Evolutionary conservation across 2,888 invertebrate genomes (phyloP).

Genomic region (Apodemia duryi): DNA sequence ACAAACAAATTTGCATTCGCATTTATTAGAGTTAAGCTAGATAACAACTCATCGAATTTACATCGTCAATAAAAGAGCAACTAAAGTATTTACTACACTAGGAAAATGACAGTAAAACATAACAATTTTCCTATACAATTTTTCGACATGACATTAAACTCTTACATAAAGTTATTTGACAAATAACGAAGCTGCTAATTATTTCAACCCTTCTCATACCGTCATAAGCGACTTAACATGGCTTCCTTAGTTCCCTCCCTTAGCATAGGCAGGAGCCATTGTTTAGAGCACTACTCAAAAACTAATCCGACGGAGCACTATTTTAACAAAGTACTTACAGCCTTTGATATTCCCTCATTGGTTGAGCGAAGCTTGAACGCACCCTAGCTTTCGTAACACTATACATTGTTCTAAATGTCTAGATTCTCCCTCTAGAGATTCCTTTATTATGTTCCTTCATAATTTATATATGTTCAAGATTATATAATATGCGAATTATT

Average conservation of each 20-base stretch:
- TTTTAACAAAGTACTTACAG: slow-evolving; percentile 66
- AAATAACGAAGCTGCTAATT: slow-evolving; percentile 11
- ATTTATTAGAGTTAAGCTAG: too few relatives aligned
- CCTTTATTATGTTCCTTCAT: slow-evolving; percentile 13
- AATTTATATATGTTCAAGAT: neutral
- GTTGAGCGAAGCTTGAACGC: slow-evolving; percentile 32
- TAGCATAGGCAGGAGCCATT: slow-evolving; percentile 45
- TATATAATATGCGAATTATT: neutral
- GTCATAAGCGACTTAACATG: slow-evolving; percentile 37
- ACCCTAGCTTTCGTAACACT: slow-evolving; percentile 6
- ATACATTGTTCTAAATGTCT: slow-evolving; percentile 30
- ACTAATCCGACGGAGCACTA: slow-evolving; percentile 73
- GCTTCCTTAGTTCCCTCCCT: slow-evolving; percentile 45
- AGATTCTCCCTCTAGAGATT: slow-evolving; percentile 24
- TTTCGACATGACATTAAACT: neutral
- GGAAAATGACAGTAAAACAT: too few relatives aligned
- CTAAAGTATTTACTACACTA: too few relatives aligned
- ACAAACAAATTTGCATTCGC: too few relatives aligned
- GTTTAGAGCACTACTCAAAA: slow-evolving; percentile 66
- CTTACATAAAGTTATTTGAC: slow-evolving; percentile 13
- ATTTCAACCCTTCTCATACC: slow-evolving; percentile 7
- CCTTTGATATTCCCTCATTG: slow-evolving; percentile 58
- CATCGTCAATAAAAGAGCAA: too few relatives aligned
- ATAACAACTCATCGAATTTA: too few relatives aligned
- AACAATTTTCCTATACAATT: too few relatives aligned